These are phyloP conservation scores for Drymonia ruficornis DNA, from an alignment of 2,888 invertebrate species.

Conservation along the genomic window DNA sequence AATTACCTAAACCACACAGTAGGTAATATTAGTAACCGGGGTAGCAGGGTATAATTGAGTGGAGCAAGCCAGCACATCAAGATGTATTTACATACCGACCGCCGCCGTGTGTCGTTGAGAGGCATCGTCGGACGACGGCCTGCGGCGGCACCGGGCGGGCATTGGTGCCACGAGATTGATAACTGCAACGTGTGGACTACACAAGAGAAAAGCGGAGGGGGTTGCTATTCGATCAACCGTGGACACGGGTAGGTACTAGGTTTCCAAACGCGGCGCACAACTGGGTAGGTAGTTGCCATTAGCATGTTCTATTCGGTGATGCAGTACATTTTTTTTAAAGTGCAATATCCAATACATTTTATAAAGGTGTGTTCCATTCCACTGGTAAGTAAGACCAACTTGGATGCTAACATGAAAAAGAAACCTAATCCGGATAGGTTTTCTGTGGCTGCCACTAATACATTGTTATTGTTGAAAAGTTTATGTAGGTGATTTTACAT, in stretches of 20 bases:
- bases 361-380: too few species aligned
- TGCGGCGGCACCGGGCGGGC: neutral
- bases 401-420: too few species aligned
- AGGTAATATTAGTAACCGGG: too few species aligned
- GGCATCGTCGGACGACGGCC: neutral
- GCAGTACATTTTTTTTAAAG: too few species aligned
- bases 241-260: constrained; percentile 37
- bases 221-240: constrained; percentile 42
- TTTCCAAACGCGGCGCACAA: constrained; percentile 43
- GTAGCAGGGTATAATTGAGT: too few species aligned
- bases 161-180: constrained; percentile 1
- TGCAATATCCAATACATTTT: too few species aligned
- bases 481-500: constrained; percentile 12
- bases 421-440: too few species aligned
- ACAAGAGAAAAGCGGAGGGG: constrained; percentile 1
- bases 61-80: neutral
- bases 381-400: too few species aligned
- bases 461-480: neutral
- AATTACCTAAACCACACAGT: neutral
- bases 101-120: neutral
- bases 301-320: neutral
- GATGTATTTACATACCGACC: neutral
- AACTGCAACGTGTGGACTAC: neutral
- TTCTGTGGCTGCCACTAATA: neutral
- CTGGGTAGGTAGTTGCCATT: neutral